Conservation (phyloP, 1,140 invertebrate genomes). For the Leptinotarsa undecemlineata region DNA sequence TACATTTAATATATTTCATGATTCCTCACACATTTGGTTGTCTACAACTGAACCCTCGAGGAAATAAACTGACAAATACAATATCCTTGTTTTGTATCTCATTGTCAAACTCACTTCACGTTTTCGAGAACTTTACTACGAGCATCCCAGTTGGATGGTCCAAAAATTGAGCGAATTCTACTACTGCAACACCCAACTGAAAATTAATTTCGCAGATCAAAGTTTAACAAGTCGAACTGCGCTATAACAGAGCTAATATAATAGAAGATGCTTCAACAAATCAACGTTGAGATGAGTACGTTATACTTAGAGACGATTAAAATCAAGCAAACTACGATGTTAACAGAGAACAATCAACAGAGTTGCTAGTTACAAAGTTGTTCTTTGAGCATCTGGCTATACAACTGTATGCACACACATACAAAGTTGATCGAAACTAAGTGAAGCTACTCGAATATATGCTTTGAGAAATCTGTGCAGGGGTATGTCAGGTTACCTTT, state of each 20-base stretch:
- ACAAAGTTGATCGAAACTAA: background rate
- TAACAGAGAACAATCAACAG: background rate
- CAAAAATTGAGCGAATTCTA: background rate
- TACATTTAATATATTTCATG: too few relatives aligned
- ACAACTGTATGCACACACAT: background rate
- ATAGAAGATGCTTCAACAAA: slow-evolving; percentile 18
- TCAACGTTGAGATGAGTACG: slow-evolving; percentile 10
- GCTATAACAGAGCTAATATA: slow-evolving; percentile 3
- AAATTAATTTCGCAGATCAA: slow-evolving; percentile 7
- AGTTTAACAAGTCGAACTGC: background rate
- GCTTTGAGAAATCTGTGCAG: background rate
- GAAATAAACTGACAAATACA: too few relatives aligned
- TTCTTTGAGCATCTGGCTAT: background rate
- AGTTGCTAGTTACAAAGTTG: background rate
- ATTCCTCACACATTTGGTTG: too few relatives aligned
- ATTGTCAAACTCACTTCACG: too few relatives aligned
- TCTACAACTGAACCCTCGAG: too few relatives aligned
- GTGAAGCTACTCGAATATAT: background rate
- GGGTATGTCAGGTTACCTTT: too few relatives aligned
- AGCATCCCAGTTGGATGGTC: too few relatives aligned
- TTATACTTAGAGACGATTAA: slow-evolving; percentile 23
- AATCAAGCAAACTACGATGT: slow-evolving; percentile 1
- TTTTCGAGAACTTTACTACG: too few relatives aligned
- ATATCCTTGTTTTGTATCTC: too few relatives aligned
- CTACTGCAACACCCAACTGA: background rate